Evolutionary conservation across 2,113 vertebrate genomes (phyloP).

Genomic region (Platycercus adscitus): DNA sequence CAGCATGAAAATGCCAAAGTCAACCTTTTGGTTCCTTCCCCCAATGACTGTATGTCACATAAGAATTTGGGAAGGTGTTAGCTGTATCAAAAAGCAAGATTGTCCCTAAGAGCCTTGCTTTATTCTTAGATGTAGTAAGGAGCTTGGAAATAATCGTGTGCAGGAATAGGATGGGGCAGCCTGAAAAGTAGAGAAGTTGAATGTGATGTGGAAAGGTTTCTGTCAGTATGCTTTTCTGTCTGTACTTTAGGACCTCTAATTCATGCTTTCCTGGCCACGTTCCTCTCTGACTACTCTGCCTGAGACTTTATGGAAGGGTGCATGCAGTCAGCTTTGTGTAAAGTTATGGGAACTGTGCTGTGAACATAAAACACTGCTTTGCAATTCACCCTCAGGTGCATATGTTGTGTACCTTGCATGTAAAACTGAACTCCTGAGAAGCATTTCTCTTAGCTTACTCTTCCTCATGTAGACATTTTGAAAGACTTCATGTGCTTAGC

Average conservation of each 20-base stretch:
- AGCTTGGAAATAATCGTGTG: not conserved
- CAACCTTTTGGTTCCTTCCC: not conserved
- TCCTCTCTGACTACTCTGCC: not conserved
- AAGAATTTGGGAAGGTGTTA: not conserved
- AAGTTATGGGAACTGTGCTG: not conserved
- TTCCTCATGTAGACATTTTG: not conserved
- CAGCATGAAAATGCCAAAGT: not conserved
- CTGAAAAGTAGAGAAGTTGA: not conserved
- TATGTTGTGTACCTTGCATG: not conserved
- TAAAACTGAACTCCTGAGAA: not conserved
- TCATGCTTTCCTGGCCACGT: not conserved
- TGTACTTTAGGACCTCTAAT: not conserved
- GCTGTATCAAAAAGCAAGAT: not conserved
- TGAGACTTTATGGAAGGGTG: not conserved
- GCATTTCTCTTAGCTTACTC: not conserved
- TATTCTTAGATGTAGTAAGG: not conserved
- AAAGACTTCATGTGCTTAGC: not conserved
- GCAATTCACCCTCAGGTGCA: not conserved
- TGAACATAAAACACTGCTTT: not conserved
- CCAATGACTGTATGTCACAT: fast-evolving
- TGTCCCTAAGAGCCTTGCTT: not conserved
- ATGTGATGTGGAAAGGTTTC: not conserved
- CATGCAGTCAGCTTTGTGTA: not conserved
- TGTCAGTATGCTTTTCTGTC: not conserved
- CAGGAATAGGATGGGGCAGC: not conserved